Evolutionary conservation across 2,113 vertebrate genomes (phyloP).

Genomic region (Ivindomyrus marchei): DNA sequence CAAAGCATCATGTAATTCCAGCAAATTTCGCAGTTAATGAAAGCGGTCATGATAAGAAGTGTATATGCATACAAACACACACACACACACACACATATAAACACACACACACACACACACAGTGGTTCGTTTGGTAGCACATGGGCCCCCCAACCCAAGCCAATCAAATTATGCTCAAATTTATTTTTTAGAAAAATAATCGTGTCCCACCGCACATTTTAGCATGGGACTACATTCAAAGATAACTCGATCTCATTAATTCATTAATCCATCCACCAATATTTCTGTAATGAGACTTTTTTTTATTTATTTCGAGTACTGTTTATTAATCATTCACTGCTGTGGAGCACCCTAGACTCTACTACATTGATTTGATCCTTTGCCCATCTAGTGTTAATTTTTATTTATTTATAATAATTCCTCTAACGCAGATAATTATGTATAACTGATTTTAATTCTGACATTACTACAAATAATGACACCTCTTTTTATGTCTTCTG

Average conservation of each 20-base stretch:
- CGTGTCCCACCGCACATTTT: not conserved
- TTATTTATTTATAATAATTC: not conserved
- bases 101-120: too few relatives aligned
- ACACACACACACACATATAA: not conserved
- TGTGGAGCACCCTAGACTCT: not conserved
- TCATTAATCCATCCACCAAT: not conserved
- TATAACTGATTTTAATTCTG: not conserved
- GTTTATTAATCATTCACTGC: not conserved
- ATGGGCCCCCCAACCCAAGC: not conserved
- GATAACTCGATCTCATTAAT: not conserved
- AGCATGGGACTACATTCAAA: not conserved
- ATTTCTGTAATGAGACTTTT: not conserved
- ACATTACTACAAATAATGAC: not conserved
- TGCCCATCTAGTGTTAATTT: not conserved
- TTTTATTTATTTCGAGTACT: not conserved
- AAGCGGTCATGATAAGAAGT: not conserved
- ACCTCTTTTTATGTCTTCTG: not conserved
- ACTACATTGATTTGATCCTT: not conserved
- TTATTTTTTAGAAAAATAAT: not conserved
- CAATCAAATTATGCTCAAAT: not conserved
- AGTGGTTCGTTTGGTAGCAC: not conserved
- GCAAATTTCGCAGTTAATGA: not conserved
- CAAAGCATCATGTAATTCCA: not conserved
- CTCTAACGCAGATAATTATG: not conserved
- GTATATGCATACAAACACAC: not conserved